Percentiles rank a stretch among this genome's conserved stretches.
Conservation (phyloP, 2,888 invertebrate genomes). For the Zygogramma bicolorata region DNA sequence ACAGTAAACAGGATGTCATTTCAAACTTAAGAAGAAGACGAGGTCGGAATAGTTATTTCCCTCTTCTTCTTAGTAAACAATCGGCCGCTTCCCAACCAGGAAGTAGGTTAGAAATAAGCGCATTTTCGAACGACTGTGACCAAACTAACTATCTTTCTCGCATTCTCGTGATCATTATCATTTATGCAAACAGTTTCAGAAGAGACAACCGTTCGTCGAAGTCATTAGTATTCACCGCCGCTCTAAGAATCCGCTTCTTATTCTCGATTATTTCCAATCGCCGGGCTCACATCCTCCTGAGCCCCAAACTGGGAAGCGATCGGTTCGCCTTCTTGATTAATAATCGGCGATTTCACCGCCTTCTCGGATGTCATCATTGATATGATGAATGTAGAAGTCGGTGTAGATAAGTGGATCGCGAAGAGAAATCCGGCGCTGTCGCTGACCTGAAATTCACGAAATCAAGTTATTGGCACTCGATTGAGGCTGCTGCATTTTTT, state of each 20-base stretch:
- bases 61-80: too few relatives aligned
- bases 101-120: too few relatives aligned
- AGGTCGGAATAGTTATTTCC: too few relatives aligned
- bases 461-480: not conserved
- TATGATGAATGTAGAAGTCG: not conserved
- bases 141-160: not conserved
- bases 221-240: not conserved
- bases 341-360: not conserved
- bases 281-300: not conserved
- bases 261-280: not conserved
- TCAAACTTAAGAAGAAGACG: too few relatives aligned
- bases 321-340: not conserved
- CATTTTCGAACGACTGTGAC: too few relatives aligned
- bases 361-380: not conserved
- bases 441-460: not conserved
- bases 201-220: not conserved
- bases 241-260: not conserved
- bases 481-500: too few relatives aligned
- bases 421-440: not conserved
- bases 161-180: too few relatives aligned
- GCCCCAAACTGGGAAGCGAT: not conserved
- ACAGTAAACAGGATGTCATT: too few relatives aligned
- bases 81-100: too few relatives aligned
- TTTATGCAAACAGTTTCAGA: not conserved
- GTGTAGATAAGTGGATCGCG: not conserved